phyloP scores from a whole-genome alignment of 2,113 vertebrate genomes.

The Sylvicapra grimmia region DNA sequence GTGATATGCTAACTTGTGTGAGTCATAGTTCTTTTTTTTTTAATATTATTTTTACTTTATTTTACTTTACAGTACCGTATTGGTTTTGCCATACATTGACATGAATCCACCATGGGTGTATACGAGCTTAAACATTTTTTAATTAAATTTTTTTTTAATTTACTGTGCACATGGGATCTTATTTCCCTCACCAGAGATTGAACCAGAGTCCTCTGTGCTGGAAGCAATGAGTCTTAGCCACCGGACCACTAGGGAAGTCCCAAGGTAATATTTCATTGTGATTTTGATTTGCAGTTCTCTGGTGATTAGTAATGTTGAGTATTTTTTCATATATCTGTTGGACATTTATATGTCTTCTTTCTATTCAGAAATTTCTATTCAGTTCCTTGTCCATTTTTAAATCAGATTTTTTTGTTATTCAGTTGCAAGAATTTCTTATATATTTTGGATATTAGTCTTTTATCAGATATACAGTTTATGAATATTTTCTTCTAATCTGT shows the following conservation, averaged over 20 bases:
- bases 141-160: neutral
- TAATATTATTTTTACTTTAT: too few relatives aligned
- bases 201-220: neutral
- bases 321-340: neutral
- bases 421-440: neutral
- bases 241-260: accelerated
- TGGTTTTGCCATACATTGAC: too few relatives aligned
- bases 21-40: neutral
- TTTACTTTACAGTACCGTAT: too few relatives aligned
- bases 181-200: neutral
- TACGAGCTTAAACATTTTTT: neutral
- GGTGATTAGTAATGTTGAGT: neutral
- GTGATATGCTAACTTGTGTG: neutral
- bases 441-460: neutral
- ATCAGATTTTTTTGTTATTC: neutral
- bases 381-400: neutral
- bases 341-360: neutral
- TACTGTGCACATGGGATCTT: neutral
- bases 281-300: neutral
- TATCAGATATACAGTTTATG: neutral
- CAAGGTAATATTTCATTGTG: neutral
- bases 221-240: neutral
- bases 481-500: neutral
- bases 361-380: neutral
- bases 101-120: too few relatives aligned